phyloP scores from a whole-genome alignment of 2,888 invertebrate genomes.

The Drosophila monieri region DNA sequence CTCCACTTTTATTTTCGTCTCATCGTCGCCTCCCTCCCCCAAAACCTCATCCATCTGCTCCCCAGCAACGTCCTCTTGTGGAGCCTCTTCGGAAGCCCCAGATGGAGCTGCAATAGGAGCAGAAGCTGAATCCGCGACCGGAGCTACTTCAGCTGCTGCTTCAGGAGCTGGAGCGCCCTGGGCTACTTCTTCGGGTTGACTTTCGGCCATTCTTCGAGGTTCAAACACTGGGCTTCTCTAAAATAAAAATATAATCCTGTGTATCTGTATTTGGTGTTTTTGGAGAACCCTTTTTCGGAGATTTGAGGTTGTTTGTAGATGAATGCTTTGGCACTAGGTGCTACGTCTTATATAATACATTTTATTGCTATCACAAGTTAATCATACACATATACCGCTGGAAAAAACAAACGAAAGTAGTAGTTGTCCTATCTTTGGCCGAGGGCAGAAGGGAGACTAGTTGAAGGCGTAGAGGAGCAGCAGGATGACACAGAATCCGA shows the following conservation, averaged over 20 bases:
- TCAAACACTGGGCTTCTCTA: background rate
- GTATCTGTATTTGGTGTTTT: constrained; percentile 6
- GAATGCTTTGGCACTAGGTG: background rate
- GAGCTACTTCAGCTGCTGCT: background rate
- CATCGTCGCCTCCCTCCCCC: background rate
- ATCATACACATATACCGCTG: constrained; percentile 65
- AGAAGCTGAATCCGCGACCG: background rate
- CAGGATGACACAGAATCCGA: constrained; percentile 95
- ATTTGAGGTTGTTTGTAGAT: background rate
- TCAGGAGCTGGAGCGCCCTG: background rate
- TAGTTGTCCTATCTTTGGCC: constrained; percentile 47
- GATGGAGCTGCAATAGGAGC: background rate
- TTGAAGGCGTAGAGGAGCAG: constrained; percentile 92
- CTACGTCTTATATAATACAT: constrained; percentile 51
- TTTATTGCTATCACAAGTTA: constrained; percentile 75
- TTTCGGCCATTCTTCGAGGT: constrained; percentile 12
- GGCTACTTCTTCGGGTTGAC: constrained; percentile 5
- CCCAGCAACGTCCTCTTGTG: background rate
- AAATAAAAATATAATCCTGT: constrained; percentile 1
- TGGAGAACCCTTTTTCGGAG: background rate
- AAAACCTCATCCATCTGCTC: background rate
- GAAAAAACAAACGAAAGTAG: constrained; percentile 49
- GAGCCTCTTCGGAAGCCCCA: background rate
- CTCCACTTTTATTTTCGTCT: background rate
- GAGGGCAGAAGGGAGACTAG: constrained; percentile 80